Conservation (phyloP, 2,888 invertebrate genomes). For the Sussaba pulchella region DNA sequence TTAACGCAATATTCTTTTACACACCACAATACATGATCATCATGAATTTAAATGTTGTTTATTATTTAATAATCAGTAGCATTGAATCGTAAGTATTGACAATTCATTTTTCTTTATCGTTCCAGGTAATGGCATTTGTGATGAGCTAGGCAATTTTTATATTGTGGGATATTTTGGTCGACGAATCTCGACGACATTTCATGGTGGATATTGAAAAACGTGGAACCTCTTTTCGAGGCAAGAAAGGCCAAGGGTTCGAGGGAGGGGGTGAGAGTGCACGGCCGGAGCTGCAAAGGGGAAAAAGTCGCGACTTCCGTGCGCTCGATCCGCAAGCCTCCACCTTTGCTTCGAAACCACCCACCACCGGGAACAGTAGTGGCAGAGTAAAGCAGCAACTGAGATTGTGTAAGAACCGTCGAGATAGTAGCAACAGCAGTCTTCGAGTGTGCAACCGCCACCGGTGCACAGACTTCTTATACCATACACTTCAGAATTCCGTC, state of each 20-base stretch:
- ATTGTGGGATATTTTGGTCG: background rate
- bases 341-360: constrained; percentile 34
- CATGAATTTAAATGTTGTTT: no score
- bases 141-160: no score
- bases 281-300: constrained; percentile 62
- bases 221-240: constrained; percentile 37
- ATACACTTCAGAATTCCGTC: constrained; percentile 77
- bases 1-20: no score
- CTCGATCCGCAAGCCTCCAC: constrained; percentile 57
- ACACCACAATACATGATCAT: no score
- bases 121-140: no score
- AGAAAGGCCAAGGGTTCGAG: constrained; percentile 30
- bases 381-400: constrained; percentile 7
- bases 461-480: constrained; percentile 43
- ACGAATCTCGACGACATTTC: constrained; percentile 2
- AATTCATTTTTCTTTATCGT: no score
- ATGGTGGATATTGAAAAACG: constrained; percentile 31
- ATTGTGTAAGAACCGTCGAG: constrained; percentile 24
- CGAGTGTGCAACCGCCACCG: constrained; percentile 26
- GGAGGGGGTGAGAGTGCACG: constrained; percentile 60
- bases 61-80: no score
- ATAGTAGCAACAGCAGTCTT: constrained; percentile 44
- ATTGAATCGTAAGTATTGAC: no score
- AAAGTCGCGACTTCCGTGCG: constrained; percentile 71
- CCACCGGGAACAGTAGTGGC: background rate